Percentiles rank a stretch among this genome's conserved stretches.
Conservation (phyloP, 2,113 vertebrate genomes). For the Apistogramma diplotaenia region DNA sequence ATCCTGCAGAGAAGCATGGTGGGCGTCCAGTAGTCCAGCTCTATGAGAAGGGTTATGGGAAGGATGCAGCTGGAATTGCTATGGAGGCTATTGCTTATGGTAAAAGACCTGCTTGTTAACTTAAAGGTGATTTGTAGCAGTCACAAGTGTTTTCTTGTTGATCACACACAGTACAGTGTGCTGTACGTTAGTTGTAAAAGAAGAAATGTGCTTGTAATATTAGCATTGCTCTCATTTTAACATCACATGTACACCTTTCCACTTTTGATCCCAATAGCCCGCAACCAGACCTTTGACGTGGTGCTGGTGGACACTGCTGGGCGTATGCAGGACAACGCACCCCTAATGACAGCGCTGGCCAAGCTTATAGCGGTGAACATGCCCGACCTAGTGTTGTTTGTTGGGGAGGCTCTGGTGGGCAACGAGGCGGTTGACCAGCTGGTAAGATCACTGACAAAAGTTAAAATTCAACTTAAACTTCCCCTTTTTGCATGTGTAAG, state of each 20-base stretch:
- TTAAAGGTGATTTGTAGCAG: background rate
- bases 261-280: constrained; percentile 73
- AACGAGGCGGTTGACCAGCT: constrained; percentile 98
- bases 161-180: background rate
- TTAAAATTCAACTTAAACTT: background rate
- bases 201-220: background rate
- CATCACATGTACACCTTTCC: background rate
- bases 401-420: constrained; percentile 95
- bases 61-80: constrained; percentile 95
- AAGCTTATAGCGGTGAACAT: constrained; percentile 96
- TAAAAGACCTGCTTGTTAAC: constrained; percentile 49
- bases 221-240: background rate
- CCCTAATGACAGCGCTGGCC: constrained; percentile 93
- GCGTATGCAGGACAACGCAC: constrained; percentile 98
- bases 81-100: constrained; percentile 97
- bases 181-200: background rate
- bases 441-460: constrained; percentile 75
- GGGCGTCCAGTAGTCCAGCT: constrained; percentile 88
- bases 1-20: constrained; percentile 84
- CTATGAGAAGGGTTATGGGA: constrained; percentile 97
- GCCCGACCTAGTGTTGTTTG: constrained; percentile 95
- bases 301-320: constrained; percentile 98
- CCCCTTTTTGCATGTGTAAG: too few species aligned
- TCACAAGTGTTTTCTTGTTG: background rate
- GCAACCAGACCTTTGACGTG: constrained; percentile 94